Evolutionary conservation across 2,888 invertebrate genomes (phyloP), one percentile per base, ranked within the genome.

Genomic region (Agrypnus murinus): DNA sequence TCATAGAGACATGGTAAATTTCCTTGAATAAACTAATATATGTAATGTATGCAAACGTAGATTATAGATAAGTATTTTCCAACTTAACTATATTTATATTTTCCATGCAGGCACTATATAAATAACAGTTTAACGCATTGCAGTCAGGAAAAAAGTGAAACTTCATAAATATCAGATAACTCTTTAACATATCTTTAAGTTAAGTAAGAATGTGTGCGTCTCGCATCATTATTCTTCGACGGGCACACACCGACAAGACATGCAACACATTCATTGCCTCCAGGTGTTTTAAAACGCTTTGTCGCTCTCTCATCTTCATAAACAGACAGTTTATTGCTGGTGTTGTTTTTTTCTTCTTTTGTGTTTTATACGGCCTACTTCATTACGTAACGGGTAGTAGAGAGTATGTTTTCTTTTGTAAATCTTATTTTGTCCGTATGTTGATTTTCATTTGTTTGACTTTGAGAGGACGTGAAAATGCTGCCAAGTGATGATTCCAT

Each of bases 231-330:
- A 68, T 63, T 64, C 48, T 40, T 66, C 60, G 53, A 46, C 60
- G 67, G 38, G 43, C 48, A 25, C 5, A 25, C 25, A 25, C 25
- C 14, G 55, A 63, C n/a, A n/a, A n/a, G n/a, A n/a, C 71, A 67
- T 58, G 71, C 71, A 71, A 66, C 57, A 43, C 45, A 63, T 67
- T 66, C 46, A 43, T 34, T 19, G 57, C 71, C 71, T 19, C 5
- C 38, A 32, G 71, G 71, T 48, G 63, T 57, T 71, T 67, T 25
- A 31, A 19, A 25, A 65, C 65, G 65, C 53, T 69, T 65, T 69
- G 55, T 70, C 55, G 66, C 48, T 25, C 25, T 25, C 25, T 72
- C 63, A 65, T 69, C 67, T 69, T 68, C 65, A 65, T 72, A 69
- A 64, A 67, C 59, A 65, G 31, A 64, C 48, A 46, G n/a, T 36